Percentiles rank a stretch among this genome's conserved stretches.
Conservation (phyloP, 2,113 vertebrate species). For the Rhinogobius similis region DNA sequence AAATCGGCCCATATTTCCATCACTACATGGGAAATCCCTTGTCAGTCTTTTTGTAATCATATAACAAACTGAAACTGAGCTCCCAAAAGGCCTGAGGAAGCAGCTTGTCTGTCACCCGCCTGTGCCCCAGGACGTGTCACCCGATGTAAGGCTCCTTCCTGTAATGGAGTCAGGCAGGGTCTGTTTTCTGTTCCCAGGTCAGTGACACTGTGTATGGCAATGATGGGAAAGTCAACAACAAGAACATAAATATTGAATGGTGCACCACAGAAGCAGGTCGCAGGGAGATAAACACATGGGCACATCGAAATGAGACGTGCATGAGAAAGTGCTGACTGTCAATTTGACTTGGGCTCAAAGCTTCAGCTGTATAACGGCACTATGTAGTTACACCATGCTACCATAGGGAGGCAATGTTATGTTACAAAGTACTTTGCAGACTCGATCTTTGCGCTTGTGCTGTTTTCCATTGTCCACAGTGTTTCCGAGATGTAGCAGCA, state of each 20-base stretch:
- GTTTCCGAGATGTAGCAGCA: not conserved
- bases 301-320: conserved; percentile 38
- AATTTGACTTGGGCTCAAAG: conserved; percentile 23
- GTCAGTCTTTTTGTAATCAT: conserved; percentile 25
- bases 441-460: too few relatives aligned
- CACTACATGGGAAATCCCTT: conserved; percentile 28
- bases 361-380: conserved; percentile 8
- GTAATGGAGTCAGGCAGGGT: conserved; percentile 61
- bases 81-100: conserved; percentile 33
- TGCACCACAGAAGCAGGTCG: conserved; percentile 69
- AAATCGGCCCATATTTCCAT: conserved; percentile 23
- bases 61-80: conserved; percentile 16
- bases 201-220: conserved; percentile 70
- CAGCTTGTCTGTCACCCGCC: conserved; percentile 46
- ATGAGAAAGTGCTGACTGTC: conserved; percentile 41
- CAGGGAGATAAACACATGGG: conserved; percentile 67
- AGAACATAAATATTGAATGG: conserved; percentile 73
- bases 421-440: not conserved
- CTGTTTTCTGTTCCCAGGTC: conserved; percentile 63
- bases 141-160: conserved; percentile 61
- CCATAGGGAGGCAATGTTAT: conserved; percentile 30
- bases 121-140: conserved; percentile 54
- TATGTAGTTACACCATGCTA: conserved; percentile 27
- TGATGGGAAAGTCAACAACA: conserved; percentile 69
- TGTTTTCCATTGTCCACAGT: too few relatives aligned